Base-by-base conservation (phyloP, 2,113 vertebrate species). In the Turdus rufiventris region DNA sequence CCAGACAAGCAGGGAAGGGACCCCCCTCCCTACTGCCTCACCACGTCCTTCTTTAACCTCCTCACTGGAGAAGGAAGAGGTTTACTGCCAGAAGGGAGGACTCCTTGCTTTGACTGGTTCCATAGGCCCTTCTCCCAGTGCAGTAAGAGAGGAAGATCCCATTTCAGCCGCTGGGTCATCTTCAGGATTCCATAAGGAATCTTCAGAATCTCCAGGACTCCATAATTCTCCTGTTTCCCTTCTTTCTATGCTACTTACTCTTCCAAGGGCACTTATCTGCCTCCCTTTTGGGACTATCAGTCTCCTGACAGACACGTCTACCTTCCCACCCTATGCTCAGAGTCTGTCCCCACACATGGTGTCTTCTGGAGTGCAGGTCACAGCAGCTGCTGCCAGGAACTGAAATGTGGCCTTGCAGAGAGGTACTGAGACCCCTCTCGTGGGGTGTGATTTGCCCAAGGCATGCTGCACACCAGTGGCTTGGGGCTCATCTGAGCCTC, bases 361-460 rank as follows among this genome's bases (percentile, higher is more conserved):
- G 61, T 67, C 25, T 56, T 74, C 53, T 58, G 62, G 33, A 73
- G n/a, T 4, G 23, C 60, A 73, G 42, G 47, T 36, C 43, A 26
- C 65, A 60, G 26, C 47, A 54, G 8, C 56, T 66, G 60, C 50
- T 62, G 63, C 29, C 38, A 48, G 63, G 42, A 88, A 21, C 31
- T 14, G 58, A 76, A 75, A 40, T 0, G 0, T 33, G 42, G n/a
- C 38, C 54, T 84, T 65, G 21, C 33, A 57, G 63, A 26, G 73
- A 50, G 10, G 28, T 43, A n/a, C 1, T 1, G 48, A 53, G 3
- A 17, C 10, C 14, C 36, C 33, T 5, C 12, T 73, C 13, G 1
- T 0, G 5, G 8, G 34, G 6, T 50, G 28, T 78, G 61, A 45
- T 62, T 71, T 58, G 33, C 57, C 31, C 61, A 18, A 62, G 51